These are phyloP conservation scores for Rhizoglyphus robini DNA, from an alignment of 1,140 invertebrate genomes.

Conservation along the genomic window DNA sequence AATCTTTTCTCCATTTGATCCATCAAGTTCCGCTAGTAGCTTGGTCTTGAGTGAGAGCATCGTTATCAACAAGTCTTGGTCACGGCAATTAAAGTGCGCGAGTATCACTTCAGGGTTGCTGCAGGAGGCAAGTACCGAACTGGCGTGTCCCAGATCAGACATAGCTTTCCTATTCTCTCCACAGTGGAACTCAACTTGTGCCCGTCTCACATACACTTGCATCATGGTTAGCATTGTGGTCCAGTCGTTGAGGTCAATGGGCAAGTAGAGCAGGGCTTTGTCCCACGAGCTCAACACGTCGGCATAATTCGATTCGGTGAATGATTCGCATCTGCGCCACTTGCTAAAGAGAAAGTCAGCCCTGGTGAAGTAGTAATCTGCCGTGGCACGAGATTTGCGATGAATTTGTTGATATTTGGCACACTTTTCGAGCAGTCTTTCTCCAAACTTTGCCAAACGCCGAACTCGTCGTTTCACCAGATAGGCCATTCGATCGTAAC, in stretches of 20 bases:
- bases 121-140: not conserved
- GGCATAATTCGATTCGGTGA: not conserved
- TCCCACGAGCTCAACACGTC: not conserved
- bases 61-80: not conserved
- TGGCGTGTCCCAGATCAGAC: not conserved
- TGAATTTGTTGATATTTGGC: not conserved
- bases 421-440: not conserved
- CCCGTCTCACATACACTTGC: not conserved
- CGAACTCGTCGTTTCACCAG: not conserved
- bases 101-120: not conserved
- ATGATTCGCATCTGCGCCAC: not conserved
- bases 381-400: not conserved
- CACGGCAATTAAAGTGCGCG: not conserved
- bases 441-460: not conserved
- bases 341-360: not conserved
- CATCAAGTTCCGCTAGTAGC: not conserved
- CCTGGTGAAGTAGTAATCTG: not conserved
- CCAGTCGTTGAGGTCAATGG: not conserved
- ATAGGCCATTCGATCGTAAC: not conserved
- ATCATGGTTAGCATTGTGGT: not conserved
- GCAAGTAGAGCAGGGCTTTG: not conserved
- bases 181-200: not conserved
- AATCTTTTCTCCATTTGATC: not conserved
- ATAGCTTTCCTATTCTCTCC: not conserved
- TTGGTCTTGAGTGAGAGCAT: not conserved